Evolutionary conservation across 2,113 vertebrate genomes (phyloP).

Genomic region (Zosterops japonicus): DNA sequence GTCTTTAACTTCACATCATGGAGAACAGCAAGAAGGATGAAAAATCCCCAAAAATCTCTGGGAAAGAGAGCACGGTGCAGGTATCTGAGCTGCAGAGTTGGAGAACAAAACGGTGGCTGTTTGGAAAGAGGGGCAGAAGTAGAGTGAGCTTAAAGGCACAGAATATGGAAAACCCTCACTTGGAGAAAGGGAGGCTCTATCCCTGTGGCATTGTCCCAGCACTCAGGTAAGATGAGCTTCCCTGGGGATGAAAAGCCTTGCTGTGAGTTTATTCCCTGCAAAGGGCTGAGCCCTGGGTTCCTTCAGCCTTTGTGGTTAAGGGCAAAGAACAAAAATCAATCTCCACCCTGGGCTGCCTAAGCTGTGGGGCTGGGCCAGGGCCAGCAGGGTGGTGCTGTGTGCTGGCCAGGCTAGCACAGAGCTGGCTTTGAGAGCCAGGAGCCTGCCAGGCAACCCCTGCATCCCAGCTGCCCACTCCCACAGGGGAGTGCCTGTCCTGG

Average conservation of each 20-base stretch:
- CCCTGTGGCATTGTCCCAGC: not conserved
- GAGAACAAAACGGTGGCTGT: slow-evolving; percentile 11
- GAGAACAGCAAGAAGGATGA: not conserved
- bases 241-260: not conserved
- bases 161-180: not conserved
- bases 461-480: not conserved
- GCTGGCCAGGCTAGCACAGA: not conserved
- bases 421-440: not conserved
- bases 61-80: not conserved
- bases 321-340: not conserved
- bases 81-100: not conserved
- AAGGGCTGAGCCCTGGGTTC: not conserved
- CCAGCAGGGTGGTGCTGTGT: not conserved
- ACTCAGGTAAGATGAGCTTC: not conserved
- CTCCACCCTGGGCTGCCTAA: not conserved
- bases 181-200: not conserved
- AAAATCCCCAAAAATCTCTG: not conserved
- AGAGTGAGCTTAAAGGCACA: not conserved
- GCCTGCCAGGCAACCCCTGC: not conserved
- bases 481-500: not conserved
- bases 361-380: not conserved
- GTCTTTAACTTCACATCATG: not conserved
- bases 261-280: not conserved
- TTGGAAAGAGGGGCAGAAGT: not conserved
- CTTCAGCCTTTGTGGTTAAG: not conserved